These are phyloP conservation scores for Grapholita molesta DNA, from an alignment of 1,140 invertebrate genomes.

Conservation along the genomic window DNA sequence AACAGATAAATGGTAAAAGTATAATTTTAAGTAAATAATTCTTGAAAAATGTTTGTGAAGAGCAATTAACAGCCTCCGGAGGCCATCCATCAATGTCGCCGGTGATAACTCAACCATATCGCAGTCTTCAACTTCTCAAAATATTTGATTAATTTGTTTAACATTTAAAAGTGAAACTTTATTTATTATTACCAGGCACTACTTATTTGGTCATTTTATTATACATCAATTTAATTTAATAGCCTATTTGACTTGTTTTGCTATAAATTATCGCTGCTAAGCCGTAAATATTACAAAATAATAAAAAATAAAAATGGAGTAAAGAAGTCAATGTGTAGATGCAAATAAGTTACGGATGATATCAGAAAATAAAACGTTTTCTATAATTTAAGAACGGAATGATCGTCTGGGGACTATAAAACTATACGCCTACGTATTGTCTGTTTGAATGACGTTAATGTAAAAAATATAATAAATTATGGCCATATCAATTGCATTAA, in stretches of 20 bases:
- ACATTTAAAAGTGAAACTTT: conserved; percentile 14
- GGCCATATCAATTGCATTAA: conserved; percentile 10
- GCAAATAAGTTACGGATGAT: not conserved
- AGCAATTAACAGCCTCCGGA: conserved; percentile 29
- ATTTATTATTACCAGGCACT: conserved; percentile 1
- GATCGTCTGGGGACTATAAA: not conserved
- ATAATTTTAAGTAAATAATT: conserved; percentile 9
- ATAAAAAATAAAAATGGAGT: not conserved
- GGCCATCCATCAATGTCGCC: conserved; percentile 34
- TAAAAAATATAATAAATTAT: conserved; percentile 7
- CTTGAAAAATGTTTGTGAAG: conserved; percentile 19
- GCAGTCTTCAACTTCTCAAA: not conserved
- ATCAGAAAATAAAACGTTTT: conserved; percentile 11
- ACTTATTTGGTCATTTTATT: conserved; percentile 9
- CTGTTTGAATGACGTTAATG: conserved; percentile 4
- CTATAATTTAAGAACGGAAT: not conserved
- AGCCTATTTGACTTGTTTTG: not conserved
- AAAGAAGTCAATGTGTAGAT: not conserved
- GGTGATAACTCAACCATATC: conserved; percentile 33
- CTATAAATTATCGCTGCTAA: not conserved
- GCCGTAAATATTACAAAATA: conserved; percentile 27
- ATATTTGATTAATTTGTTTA: conserved; percentile 16
- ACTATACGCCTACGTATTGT: not conserved
- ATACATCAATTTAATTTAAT: not conserved
- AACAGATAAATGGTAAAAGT: not conserved